Conservation (phyloP, 2,797 vertebrate species). For the Scleropages formosus region DNA sequence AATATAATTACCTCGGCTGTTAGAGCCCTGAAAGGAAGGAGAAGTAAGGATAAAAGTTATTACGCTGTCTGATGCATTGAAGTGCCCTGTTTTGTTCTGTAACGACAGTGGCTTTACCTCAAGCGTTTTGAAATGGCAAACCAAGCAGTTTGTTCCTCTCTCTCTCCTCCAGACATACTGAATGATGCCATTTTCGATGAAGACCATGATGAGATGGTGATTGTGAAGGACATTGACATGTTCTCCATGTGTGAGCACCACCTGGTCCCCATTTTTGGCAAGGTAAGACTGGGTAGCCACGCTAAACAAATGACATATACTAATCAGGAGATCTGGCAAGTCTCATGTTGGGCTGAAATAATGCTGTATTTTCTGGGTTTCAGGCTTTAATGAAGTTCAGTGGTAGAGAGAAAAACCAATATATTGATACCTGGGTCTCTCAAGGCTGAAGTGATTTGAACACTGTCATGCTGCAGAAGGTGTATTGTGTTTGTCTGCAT, state of each 20-base stretch:
- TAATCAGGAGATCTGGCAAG: too few relatives aligned
- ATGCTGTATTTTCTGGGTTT: too few relatives aligned
- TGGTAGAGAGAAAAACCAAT: too few relatives aligned
- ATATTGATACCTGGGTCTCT: too few relatives aligned
- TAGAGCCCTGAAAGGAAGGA: not conserved
- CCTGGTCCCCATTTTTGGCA: constrained; percentile 93
- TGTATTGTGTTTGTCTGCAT: too few relatives aligned
- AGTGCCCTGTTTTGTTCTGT: constrained; percentile 11
- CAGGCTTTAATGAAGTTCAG: too few relatives aligned
- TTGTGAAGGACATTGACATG: constrained; percentile 99
- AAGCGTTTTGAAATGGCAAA: not conserved
- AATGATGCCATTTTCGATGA: constrained; percentile 98
- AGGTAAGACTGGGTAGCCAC: constrained; percentile 71
- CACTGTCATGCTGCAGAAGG: too few relatives aligned
- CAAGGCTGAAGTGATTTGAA: too few relatives aligned
- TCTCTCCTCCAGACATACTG: constrained; percentile 76
- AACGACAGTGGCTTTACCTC: not conserved
- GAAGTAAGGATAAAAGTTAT: not conserved
- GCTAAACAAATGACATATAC: too few relatives aligned
- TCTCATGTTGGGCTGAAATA: too few relatives aligned
- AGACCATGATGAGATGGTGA: constrained; percentile 98
- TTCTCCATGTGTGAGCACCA: constrained; percentile 99
- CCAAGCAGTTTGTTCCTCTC: too few relatives aligned
- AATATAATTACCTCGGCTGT: constrained; percentile 51
- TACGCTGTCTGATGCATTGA: not conserved